Evolutionary conservation across 2,888 invertebrate species (phyloP), one percentile per base, ranked within the genome.

Genomic region (Herminia tarsipennalis): DNA sequence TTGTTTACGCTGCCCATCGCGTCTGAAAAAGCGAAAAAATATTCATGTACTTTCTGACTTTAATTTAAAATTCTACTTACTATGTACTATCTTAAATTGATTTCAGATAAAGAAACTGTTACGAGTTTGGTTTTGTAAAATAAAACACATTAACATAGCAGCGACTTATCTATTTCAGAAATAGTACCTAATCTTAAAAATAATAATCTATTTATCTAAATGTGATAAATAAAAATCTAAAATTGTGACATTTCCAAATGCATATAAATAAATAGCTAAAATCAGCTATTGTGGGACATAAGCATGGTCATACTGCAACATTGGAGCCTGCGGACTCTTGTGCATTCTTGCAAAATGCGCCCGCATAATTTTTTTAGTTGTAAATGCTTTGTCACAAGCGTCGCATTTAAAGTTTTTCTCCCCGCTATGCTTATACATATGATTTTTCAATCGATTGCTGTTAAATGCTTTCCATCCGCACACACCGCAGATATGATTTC

Each of bases 361-460:
- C 8, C 73, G 70, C 89, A 89, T 87, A 1, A 88, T 88, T 56
- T 91, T 91, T 52, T 83, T 85, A 1, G 90, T 90, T 0, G 87
- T 83, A 34, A 89, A 91, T 0, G 88, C 83, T 36, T 90, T 90
- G 2, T 86, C 87, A 28, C 91, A 91, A 0, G 59, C 78, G 0
- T 87, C 84, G 10, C 91, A 90, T 24, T 86, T 86, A 33, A 90
- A 90, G 41, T 88, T 89, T 74, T 90, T 90, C 58, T 90, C 90
- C 0, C 90, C 89, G 14, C 88, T 89, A 20, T 90, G 90, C 17
- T 89, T 90, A 16, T 82, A 89, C 90, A 90, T 90, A 42, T 91
- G 91, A 14, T 87, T 86, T 56, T 92, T 92, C 37, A 94, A 69
- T 0, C 93, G 76, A 34, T 92, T 90, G 14, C 86, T 90, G 30